Percentiles rank a stretch among this genome's conserved stretches.
Conservation (phyloP, 2,888 invertebrate genomes). For the Drosophila nr. fundita region DNA sequence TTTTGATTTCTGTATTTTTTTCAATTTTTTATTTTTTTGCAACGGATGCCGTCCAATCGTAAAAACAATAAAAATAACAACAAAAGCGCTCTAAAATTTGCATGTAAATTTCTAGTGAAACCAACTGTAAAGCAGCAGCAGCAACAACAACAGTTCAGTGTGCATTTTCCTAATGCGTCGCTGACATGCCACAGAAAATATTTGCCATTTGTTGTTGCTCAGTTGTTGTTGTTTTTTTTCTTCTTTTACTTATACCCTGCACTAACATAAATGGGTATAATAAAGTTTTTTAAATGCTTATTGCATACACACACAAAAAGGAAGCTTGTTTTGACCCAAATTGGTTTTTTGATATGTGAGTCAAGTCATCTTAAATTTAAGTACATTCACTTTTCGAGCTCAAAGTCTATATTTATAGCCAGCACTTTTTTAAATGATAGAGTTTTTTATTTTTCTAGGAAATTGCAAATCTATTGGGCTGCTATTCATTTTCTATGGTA, state of each 20-base stretch:
- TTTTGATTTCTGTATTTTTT: neutral
- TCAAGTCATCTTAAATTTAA: neutral
- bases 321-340: slow-evolving; percentile 16
- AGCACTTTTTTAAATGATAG: neutral
- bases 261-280: neutral
- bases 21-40: slow-evolving; percentile 35
- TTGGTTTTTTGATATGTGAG: neutral
- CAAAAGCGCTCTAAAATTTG: slow-evolving; percentile 59
- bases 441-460: neutral
- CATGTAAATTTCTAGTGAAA: slow-evolving; percentile 60
- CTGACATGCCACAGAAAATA: slow-evolving; percentile 45
- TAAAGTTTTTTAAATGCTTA: slow-evolving; percentile 3
- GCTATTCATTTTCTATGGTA: slow-evolving; percentile 15
- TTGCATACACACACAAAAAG: neutral
- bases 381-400: neutral
- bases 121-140: slow-evolving; percentile 17
- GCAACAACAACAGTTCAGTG: slow-evolving; percentile 27
- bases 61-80: slow-evolving; percentile 68
- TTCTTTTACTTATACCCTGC: slow-evolving; percentile 27
- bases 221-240: neutral
- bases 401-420: neutral
- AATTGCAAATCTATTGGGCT: neutral
- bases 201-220: slow-evolving; percentile 8
- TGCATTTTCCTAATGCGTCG: slow-evolving; percentile 70
- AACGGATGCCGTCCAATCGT: slow-evolving; percentile 57